Percentiles rank a stretch among this genome's conserved stretches.
phyloP scores from a whole-genome alignment of 2,113 vertebrate genomes.

The Zosterops pallidus region DNA sequence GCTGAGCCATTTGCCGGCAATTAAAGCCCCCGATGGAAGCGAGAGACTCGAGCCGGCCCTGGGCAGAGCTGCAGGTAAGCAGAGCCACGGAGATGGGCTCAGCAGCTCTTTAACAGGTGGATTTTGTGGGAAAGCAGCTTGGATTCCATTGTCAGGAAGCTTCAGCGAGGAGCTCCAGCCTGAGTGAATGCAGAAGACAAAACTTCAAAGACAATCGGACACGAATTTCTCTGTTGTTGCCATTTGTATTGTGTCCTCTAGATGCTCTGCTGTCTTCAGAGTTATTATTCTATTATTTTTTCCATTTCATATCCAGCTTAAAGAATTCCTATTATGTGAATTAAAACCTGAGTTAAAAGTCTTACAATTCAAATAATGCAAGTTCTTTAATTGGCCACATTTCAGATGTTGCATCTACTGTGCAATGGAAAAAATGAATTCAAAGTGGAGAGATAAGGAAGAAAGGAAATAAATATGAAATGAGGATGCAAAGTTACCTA shows the following conservation, averaged over 20 bases:
- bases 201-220: not conserved
- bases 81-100: not conserved
- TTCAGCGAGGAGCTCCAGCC: not conserved
- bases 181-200: not conserved
- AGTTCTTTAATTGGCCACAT: not conserved
- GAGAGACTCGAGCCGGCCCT: slow-evolving; percentile 35
- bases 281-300: not conserved
- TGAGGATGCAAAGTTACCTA: not conserved
- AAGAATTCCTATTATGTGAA: not conserved
- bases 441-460: not conserved
- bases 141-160: not conserved
- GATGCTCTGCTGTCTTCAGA: not conserved
- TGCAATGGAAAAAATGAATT: not conserved
- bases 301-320: not conserved
- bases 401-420: not conserved
- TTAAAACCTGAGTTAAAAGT: not conserved
- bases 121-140: not conserved
- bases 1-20: slow-evolving; percentile 71
- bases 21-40: slow-evolving; percentile 68
- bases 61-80: slow-evolving; percentile 58
- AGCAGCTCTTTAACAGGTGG: not conserved
- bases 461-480: not conserved
- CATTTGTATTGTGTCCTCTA: not conserved
- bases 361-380: not conserved
- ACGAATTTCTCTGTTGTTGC: not conserved